phyloP scores from a whole-genome alignment of 64 coral and sea anemone genomes.

The Stylophora pistillata region DNA sequence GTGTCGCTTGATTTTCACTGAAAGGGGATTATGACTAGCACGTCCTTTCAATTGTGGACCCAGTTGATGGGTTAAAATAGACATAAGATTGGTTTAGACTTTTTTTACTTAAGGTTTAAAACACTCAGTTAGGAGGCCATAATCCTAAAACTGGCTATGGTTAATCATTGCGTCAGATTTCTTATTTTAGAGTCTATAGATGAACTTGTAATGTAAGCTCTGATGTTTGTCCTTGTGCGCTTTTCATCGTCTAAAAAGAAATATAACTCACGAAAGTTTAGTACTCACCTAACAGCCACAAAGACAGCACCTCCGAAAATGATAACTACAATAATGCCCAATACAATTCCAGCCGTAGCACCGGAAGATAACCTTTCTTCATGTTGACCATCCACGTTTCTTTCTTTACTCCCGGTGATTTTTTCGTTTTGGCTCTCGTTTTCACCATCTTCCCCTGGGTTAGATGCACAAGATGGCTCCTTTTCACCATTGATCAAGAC shows the following conservation, averaged over 20 bases:
- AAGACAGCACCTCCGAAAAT: not conserved
- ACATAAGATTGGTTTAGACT: no score
- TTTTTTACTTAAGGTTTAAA: no score
- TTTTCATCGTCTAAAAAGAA: not conserved
- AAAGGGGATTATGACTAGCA: no score
- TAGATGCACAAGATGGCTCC: not conserved
- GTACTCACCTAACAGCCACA: not conserved
- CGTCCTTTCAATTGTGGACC: no score
- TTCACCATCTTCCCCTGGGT: not conserved
- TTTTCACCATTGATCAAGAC: not conserved
- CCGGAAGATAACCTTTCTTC: not conserved
- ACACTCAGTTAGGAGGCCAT: no score
- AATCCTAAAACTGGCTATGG: no score
- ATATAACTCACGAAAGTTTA: not conserved
- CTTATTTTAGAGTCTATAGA: no score
- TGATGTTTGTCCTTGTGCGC: no score
- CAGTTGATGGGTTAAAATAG: no score
- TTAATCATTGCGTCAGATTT: no score
- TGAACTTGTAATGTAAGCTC: no score
- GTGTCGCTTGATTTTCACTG: no score
- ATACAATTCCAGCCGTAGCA: not conserved
- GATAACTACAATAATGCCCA: not conserved
- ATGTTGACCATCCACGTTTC: not conserved
- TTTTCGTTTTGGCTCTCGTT: not conserved
- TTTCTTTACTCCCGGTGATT: not conserved